Base-by-base conservation (phyloP, 2,888 invertebrate species). In the Sacculina carcini region DNA sequence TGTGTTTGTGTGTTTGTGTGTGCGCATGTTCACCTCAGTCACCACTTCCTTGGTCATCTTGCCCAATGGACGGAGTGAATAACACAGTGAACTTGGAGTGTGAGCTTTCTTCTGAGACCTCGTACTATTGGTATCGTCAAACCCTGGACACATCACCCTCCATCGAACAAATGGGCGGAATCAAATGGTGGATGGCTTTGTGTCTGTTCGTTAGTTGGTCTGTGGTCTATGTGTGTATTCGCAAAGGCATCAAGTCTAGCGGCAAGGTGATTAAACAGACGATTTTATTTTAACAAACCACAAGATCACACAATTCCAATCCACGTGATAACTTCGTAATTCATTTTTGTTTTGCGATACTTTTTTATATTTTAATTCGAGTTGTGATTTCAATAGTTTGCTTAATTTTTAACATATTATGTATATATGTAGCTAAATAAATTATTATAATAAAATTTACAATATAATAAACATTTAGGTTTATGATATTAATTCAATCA, bases 101-200 rank as follows among this genome's bases (percentile, higher is more conserved):
- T 65, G 76, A 70, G 54, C 76, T 76, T 60, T 80, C 85, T 2
- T 83, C 86, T 5, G 80, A 81, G 53, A 87, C 89, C 0, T 79
- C 80, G 16, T 89, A 85, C 68, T 89, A 79, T 67, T 90, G 89
- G 89, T 87, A 86, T 66, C 72, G 87, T 24, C 77, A 79, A 55
- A 86, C 89, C 0, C 67, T 92, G 58, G 86, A 90, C 65, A 80
- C 83, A 34, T 77, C 89, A 0, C 79, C 82, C 12, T 78, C 76
- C 52, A 86, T 89, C 62, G 80, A 85, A 21, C 77, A 82, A 39
- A 76, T 82, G 0, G 84, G 81, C 31, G 78, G 78, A 23, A 77
- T 89, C 6, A 78, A 82, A 59, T 86, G 86, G 85, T 89, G 87
- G 81, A 87, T 92, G 63, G 79, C 84, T 0, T 65, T 84, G 31